These are phyloP conservation scores for Oenanthe oenanthe DNA, from an alignment of 2,113 vertebrate species.

Conservation along the genomic window DNA sequence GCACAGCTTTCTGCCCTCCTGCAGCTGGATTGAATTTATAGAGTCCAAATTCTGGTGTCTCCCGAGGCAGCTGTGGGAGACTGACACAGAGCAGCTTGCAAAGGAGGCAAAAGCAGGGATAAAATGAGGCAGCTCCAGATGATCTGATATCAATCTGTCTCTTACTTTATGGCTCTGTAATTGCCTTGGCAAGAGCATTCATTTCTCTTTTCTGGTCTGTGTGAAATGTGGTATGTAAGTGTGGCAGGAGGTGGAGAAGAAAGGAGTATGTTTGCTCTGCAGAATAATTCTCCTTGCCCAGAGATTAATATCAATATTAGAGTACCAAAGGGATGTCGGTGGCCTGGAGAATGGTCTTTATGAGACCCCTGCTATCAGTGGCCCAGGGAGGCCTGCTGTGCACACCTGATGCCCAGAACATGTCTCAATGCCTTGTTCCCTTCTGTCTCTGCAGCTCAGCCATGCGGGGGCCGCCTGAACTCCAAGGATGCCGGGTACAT, in stretches of 20 bases:
- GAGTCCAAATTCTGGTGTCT: neutral
- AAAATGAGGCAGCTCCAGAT: constrained; percentile 24
- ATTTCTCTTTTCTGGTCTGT: constrained; percentile 57
- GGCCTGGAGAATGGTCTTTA: constrained; percentile 31
- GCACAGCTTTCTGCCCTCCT: neutral
- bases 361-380: neutral
- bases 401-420: constrained; percentile 7
- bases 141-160: constrained; percentile 44
- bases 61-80: neutral
- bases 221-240: constrained; percentile 45
- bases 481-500: constrained; percentile 95
- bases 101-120: constrained; percentile 36
- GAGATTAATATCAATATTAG: constrained; percentile 41
- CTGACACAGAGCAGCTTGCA: neutral
- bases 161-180: constrained; percentile 44
- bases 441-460: constrained; percentile 71
- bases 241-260: neutral
- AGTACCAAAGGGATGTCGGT: constrained; percentile 23
- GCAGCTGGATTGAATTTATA: neutral
- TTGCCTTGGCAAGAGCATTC: constrained; percentile 59
- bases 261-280: neutral
- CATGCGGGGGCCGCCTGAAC: constrained; percentile 88
- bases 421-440: neutral
- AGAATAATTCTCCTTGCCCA: constrained; percentile 57
- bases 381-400: neutral